phyloP scores from a whole-genome alignment of 1,140 invertebrate species.

The Aplysia californica region DNA sequence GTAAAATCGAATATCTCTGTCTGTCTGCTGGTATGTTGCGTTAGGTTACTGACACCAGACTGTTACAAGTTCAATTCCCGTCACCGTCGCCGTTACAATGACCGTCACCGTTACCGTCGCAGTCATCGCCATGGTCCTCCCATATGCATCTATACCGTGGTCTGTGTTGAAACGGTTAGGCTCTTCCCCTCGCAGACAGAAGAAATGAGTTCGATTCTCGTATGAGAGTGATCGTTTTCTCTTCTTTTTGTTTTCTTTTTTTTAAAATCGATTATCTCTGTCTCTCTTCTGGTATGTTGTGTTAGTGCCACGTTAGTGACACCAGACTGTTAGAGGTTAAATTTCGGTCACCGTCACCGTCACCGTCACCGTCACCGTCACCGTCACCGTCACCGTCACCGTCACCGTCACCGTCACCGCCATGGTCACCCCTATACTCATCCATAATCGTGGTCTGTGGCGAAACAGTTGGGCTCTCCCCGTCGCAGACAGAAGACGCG shows the following conservation, averaged over 20 bases:
- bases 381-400: background rate
- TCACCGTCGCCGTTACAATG: background rate
- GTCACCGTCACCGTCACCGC: background rate
- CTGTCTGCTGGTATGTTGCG: too few relatives aligned
- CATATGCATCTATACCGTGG: background rate
- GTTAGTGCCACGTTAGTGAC: too few relatives aligned
- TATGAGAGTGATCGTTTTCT: background rate
- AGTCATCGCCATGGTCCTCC: background rate
- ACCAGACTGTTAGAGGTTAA: background rate
- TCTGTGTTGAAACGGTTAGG: background rate
- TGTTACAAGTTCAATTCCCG: background rate
- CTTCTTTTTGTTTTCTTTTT: background rate
- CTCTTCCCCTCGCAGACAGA: background rate
- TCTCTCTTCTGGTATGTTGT: too few relatives aligned
- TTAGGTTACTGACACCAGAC: too few relatives aligned
- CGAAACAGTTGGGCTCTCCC: background rate
- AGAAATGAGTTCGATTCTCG: background rate
- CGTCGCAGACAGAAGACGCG: background rate
- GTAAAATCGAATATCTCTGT: too few relatives aligned
- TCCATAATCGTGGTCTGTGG: too few relatives aligned
- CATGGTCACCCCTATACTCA: background rate
- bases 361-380: background rate
- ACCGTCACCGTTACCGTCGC: background rate
- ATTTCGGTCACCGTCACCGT: background rate
- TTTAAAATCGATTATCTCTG: too few relatives aligned